These are phyloP conservation scores for Ophonus ardosiacus DNA, from an alignment of 2,888 invertebrate species.

Conservation along the genomic window DNA sequence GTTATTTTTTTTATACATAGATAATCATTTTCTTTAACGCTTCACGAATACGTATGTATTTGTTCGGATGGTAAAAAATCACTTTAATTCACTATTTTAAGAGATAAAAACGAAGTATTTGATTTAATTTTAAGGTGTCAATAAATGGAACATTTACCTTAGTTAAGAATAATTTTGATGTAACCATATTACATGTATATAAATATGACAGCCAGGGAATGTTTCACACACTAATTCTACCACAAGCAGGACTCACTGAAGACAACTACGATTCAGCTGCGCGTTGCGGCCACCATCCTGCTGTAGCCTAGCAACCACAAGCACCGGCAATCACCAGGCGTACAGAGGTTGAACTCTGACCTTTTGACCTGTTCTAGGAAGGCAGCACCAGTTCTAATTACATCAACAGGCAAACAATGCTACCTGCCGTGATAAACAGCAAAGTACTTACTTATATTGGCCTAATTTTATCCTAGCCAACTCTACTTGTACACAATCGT, in stretches of 20 bases:
- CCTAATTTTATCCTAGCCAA: too few relatives aligned
- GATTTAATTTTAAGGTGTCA: too few relatives aligned
- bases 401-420: background rate
- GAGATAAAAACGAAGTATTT: too few relatives aligned
- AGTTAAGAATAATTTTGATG: background rate
- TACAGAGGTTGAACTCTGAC: constrained; percentile 57
- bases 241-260: background rate
- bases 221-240: background rate
- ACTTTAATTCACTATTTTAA: too few relatives aligned
- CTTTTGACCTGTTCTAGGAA: constrained; percentile 51
- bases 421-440: background rate
- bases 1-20: too few relatives aligned
- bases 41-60: too few relatives aligned
- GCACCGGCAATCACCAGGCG: constrained; percentile 42
- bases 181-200: background rate
- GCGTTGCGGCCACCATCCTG: constrained; percentile 3
- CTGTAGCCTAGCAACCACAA: constrained; percentile 47
- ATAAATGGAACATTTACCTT: too few relatives aligned
- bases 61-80: too few relatives aligned
- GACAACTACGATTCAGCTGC: constrained; percentile 1
- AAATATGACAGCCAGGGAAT: background rate
- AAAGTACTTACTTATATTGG: too few relatives aligned
- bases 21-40: too few relatives aligned
- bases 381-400: constrained; percentile 26
- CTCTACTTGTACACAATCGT: too few relatives aligned